Evolutionary conservation across 1,140 invertebrate genomes (phyloP), one percentile per base, ranked within the genome.

Genomic region (Caerostris extrusa): DNA sequence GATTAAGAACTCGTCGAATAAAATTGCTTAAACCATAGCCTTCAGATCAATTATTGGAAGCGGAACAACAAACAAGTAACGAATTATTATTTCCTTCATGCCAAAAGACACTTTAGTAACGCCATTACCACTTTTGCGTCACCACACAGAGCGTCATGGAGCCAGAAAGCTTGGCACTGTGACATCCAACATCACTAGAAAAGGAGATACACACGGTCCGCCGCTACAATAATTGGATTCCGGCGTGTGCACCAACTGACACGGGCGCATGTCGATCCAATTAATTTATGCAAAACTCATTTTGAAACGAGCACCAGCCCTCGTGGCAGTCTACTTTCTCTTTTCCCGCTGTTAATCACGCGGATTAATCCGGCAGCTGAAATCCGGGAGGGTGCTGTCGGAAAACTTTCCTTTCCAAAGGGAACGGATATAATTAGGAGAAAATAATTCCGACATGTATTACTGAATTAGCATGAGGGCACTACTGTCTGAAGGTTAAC

Each of bases 251-350:
- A 60, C 85, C 10, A 61, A 67, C 87, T 91, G 90, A 91, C 71
- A 91, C 71, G n/a, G 19, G 71, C 71, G 88, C 67, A 67, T 8
- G 90, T 71, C 90, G 90, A 81, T 64, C 90, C 90, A 91, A 91
- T 91, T 91, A 91, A 91, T 82, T 91, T 91, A 91, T 91, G 90
- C 90, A 91, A 91, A 91, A 91, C 90, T 91, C 90, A 91, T 91
- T 91, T 82, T 82, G 90, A 82, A 82, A 58, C 71, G 57, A 56
- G 57, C n/a, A 58, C 14, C 6, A 53, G 71, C 71, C 71, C 0
- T 71, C 64, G 50, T 50, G 12, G 6, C 34, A 64, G 58, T 89
- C 64, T 89, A 82, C 82, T 91, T 91, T 82, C 71, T 77, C 88
- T 61, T 81, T 81, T 91, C 90, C 58, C 69, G n/a, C 19, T 60